Base-by-base conservation (phyloP, 1,140 invertebrate genomes). In the Drosophila setifemur region DNA sequence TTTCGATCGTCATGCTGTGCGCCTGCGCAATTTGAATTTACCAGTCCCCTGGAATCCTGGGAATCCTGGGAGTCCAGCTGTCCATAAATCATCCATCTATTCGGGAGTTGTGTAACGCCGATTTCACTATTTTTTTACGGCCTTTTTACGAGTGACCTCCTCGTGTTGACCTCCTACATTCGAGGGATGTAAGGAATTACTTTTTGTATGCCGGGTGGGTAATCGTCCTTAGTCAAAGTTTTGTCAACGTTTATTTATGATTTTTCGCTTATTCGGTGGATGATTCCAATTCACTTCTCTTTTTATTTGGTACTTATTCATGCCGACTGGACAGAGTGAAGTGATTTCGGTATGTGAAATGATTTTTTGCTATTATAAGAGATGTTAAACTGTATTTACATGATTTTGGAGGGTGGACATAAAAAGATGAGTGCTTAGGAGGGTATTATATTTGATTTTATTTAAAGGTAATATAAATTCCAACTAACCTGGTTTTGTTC, bases 61-160 rank as follows among this genome's bases (percentile, higher is more conserved):
- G 14, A 14, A 26, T 29, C 19, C 42, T n/a, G n/a, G n/a, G n/a
- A n/a, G 68, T 58, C 44, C 77, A 82, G 79, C 78, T 82, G 78
- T 85, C 73, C 48, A 52, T 69, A 48, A 73, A 77, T 78, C 55
- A 73, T 70, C 33, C 52, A 70, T 39, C 29, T 70, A 83, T 33
- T 69, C 11, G 23, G 52, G 16, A 31, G 18, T 55, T 68, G n/a
- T 35, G 52, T 69, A 73, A 50, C 68, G 78, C 73, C 44, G 48
- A 83, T 83, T 83, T 43, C 39, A 44, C 44, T 60, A 64, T 57
- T 85, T 83, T 66, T 77, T 57, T 70, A 74, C 64, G 74, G 63
- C 45, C 45, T 73, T 85, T 64, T 58, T 57, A 33, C 70, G 66
- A 85, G 23, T 83, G 81, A 83, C 79, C 81, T 79, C 64, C 44